Base-by-base conservation (phyloP, 1,140 invertebrate species). In the Pachypeltis micranthus region DNA sequence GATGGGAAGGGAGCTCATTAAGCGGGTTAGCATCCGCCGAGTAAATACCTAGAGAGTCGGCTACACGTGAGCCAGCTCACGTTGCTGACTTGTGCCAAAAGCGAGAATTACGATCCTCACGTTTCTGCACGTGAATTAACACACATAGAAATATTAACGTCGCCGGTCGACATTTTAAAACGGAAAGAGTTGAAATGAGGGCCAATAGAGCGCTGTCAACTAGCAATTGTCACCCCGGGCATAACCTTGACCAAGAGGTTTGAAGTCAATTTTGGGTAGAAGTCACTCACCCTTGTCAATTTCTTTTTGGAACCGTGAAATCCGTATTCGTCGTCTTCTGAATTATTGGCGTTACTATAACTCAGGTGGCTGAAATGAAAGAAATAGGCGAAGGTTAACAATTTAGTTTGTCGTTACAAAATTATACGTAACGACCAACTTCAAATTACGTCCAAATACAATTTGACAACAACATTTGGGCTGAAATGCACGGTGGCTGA, bases 321-420 rank as follows among this genome's bases (percentile, higher is more conserved):
- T 29, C 62, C 63, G 56, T 68, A 70, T 10, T 70, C 69, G 47
- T 70, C 69, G 51, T 70, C 69, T 61, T 70, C 69, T 55, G 65
- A 66, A 34, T 65, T 67, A 23, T 65, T 67, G 1, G 64, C 69
- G 0, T 68, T 68, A 1, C 67, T 58, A 63, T 69, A 70, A 39
- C 69, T 70, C 24, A 70, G 63, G 39, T 68, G 66, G 39, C 69
- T 70, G 66, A 28, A 66, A 67, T 39, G 62, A 44, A 58, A 58
- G n/a, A 65, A 65, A 26, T 2, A 62, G 21, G 1, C n/a, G n/a
- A n/a, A n/a, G n/a, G n/a, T n/a, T n/a, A n/a, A n/a, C n/a, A n/a
- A n/a, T n/a, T n/a, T n/a, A n/a, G n/a, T n/a, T n/a, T n/a, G n/a
- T n/a, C n/a, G n/a, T n/a, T n/a, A n/a, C n/a, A 55, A 26, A 55